Evolutionary conservation across 1,140 invertebrate species (phyloP), one percentile per base, ranked within the genome.

Genomic region (Charaxes varanes): DNA sequence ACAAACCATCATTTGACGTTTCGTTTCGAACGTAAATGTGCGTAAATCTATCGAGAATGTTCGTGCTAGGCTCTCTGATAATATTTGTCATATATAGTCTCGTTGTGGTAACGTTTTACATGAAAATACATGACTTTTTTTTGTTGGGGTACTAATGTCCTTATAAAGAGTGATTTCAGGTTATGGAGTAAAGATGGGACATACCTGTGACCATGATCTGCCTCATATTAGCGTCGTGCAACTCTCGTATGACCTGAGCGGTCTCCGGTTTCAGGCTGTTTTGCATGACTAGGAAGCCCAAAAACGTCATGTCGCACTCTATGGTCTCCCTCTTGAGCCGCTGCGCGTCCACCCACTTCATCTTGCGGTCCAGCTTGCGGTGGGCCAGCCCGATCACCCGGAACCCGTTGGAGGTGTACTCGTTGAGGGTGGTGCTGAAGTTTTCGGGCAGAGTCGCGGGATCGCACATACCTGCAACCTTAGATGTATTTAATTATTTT

Each of bases 151-250:
- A n/a, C n/a, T n/a, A n/a, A n/a, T n/a, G n/a, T n/a, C n/a, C n/a
- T n/a, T n/a, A n/a, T n/a, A n/a, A n/a, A n/a, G n/a, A n/a, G n/a
- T n/a, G n/a, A n/a, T n/a, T n/a, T n/a, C n/a, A n/a, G n/a, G n/a
- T n/a, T n/a, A n/a, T n/a, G n/a, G n/a, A n/a, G n/a, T n/a, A n/a
- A n/a, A n/a, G n/a, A n/a, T n/a, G n/a, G n/a, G n/a, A 60, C 61
- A 53, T 58, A 92, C 92, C 95, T 53, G 96, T 98, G 0, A 97
- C 93, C 96, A 98, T 98, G 16, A 97, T 89, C 21, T 92, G 92
- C 31, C 93, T 88, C 57, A 98, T 94, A 48, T 92, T 88, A 1
- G 96, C 95, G 18, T 89, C 85, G 26, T 90, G 89, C n/a, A 97
- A 80, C 26, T 90, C 85, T 28, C 86, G 82, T 11, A 97, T 94